These are phyloP conservation scores for Chaenogobius annularis DNA, from an alignment of 2,113 vertebrate genomes.

Conservation along the genomic window DNA sequence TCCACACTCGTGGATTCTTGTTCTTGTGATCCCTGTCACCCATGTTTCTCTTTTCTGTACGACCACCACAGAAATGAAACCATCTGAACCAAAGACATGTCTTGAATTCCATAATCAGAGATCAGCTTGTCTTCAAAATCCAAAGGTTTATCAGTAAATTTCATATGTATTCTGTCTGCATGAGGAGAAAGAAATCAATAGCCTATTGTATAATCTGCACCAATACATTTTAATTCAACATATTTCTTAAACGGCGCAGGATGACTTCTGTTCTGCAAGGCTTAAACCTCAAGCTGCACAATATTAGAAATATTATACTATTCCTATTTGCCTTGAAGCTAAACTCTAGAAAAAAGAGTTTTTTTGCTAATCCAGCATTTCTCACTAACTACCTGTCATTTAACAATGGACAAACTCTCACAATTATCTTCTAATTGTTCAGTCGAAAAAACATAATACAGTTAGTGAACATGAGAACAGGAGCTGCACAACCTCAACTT, in stretches of 20 bases:
- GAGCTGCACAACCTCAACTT: not conserved
- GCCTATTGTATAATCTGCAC: no score
- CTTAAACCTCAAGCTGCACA: not conserved
- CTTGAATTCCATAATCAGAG: no score
- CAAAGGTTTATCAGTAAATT: no score
- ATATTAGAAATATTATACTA: constrained; percentile 7
- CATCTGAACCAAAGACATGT: no score
- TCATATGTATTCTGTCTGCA: no score
- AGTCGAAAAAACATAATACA: not conserved
- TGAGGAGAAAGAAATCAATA: no score
- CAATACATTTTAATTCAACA: no score
- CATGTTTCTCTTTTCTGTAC: no score
- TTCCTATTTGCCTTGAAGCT: constrained; percentile 1
- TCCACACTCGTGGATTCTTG: no score
- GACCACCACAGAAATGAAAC: not conserved
- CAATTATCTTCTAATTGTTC: not conserved
- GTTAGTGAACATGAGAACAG: not conserved
- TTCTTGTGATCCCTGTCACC: no score
- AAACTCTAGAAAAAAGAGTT: not conserved
- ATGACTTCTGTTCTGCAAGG: not conserved
- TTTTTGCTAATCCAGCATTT: not conserved
- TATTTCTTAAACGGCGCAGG: not conserved
- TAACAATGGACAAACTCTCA: not conserved
- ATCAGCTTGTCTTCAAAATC: no score
- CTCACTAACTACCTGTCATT: not conserved